Evolutionary conservation across 1,140 invertebrate species (phyloP).

Genomic region (Elymnias hypermnestra): DNA sequence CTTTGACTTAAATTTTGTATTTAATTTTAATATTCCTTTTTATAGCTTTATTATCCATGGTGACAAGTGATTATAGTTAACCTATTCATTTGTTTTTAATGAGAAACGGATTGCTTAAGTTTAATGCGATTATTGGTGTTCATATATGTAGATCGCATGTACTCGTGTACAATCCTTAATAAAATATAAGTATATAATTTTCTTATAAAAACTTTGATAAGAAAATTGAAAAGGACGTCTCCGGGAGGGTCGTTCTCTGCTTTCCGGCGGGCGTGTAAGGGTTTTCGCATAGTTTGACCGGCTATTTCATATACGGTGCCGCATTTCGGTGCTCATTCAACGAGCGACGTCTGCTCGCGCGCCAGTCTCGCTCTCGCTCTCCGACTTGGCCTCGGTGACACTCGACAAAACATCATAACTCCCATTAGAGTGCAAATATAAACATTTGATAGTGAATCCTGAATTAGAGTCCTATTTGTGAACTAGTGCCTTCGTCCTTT

Average conservation of each 20-base stretch:
- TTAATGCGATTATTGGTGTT: too few species aligned
- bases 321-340: conserved; percentile 69
- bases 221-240: conserved; percentile 30
- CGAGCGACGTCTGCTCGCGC: conserved; percentile 60
- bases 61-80: too few species aligned
- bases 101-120: too few species aligned
- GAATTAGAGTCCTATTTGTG: conserved; percentile 16
- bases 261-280: conserved; percentile 56
- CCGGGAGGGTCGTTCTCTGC: conserved; percentile 43
- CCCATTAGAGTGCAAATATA: conserved; percentile 23
- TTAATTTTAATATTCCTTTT: too few species aligned
- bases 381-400: conserved; percentile 42
- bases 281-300: conserved; percentile 70
- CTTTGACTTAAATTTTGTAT: too few species aligned
- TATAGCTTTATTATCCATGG: too few species aligned
- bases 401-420: conserved; percentile 24
- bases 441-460: conserved; percentile 19
- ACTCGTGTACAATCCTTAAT: too few species aligned
- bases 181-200: background rate
- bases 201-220: background rate
- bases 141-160: too few species aligned
- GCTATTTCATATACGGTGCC: conserved; percentile 69
- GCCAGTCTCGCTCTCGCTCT: conserved; percentile 57
- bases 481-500: conserved; percentile 6
- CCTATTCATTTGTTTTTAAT: too few species aligned